Conservation (phyloP, 2,888 invertebrate species). For the Nasonia oneida region DNA sequence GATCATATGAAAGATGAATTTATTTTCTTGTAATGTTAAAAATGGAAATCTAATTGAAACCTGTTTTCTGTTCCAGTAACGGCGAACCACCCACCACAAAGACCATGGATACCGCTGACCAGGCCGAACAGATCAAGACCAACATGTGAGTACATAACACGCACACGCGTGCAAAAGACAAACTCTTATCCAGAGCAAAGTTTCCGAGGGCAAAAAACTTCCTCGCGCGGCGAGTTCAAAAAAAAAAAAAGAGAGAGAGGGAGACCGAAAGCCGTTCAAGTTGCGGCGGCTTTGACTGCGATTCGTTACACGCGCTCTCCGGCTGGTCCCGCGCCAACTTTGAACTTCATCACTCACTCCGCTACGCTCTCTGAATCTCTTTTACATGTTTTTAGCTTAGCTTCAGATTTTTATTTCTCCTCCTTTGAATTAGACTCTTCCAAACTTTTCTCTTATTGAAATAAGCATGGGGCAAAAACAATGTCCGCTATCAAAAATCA, state of each 20-base stretch:
- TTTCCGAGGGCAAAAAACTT: constrained; percentile 1
- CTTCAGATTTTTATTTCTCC: too few species aligned
- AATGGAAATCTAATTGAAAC: neutral
- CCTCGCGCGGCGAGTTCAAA: neutral
- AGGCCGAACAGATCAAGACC: constrained; percentile 93
- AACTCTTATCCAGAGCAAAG: neutral
- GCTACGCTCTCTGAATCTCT: neutral
- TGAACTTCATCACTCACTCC: constrained; percentile 36
- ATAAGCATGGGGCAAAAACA: too few species aligned
- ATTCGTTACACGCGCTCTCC: constrained; percentile 8
- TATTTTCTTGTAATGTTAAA: neutral
- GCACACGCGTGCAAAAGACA: neutral
- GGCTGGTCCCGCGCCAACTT: constrained; percentile 33
- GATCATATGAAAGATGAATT: too few species aligned
- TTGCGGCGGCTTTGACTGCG: constrained; percentile 22
- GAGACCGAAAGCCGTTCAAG: neutral
- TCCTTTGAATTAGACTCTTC: too few species aligned
- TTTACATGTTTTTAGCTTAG: neutral
- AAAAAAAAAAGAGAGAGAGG: neutral
- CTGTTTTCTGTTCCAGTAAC: constrained; percentile 86
- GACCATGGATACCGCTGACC: constrained; percentile 96
- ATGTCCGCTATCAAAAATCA: neutral
- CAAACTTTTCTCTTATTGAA: too few species aligned
- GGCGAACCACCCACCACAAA: constrained; percentile 92
- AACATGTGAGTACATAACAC: constrained; percentile 87